Percentiles rank a stretch among this genome's conserved stretches.
These are phyloP conservation scores for Chaetura pelagica DNA, from an alignment of 2,113 vertebrate genomes.

Conservation along the genomic window DNA sequence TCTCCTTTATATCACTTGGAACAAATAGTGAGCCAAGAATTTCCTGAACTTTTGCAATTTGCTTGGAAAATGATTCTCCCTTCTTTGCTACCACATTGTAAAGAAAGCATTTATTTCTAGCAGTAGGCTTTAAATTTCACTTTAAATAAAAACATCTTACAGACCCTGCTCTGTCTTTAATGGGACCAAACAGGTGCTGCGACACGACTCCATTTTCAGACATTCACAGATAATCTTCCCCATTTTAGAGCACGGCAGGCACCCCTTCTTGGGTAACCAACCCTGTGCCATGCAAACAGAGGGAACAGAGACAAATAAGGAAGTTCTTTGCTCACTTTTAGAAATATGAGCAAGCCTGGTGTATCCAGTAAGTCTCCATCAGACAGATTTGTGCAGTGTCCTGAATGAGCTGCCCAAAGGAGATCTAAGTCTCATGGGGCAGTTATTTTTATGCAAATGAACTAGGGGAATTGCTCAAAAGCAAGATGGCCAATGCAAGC, in stretches of 20 bases:
- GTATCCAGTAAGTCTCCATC: not conserved
- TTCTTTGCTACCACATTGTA: not conserved
- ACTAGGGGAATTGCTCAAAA: not conserved
- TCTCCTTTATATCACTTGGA: slow-evolving; percentile 12
- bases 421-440: not conserved
- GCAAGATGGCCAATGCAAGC: not conserved
- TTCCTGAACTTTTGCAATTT: slow-evolving; percentile 7
- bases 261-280: not conserved
- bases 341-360: not conserved
- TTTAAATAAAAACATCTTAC: not conserved
- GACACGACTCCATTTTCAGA: not conserved
- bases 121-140: not conserved
- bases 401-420: not conserved
- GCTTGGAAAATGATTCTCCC: not conserved
- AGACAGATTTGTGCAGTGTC: not conserved
- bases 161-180: not conserved
- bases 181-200: not conserved
- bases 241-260: not conserved
- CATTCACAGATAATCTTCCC: not conserved
- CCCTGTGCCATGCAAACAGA: not conserved
- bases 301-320: not conserved
- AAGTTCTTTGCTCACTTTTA: not conserved
- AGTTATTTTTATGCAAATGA: not conserved
- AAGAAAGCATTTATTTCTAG: not conserved
- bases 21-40: not conserved